Evolutionary conservation across 1,140 invertebrate species (phyloP), one percentile per base, ranked within the genome.

Genomic region (Diorhabda sublineata): DNA sequence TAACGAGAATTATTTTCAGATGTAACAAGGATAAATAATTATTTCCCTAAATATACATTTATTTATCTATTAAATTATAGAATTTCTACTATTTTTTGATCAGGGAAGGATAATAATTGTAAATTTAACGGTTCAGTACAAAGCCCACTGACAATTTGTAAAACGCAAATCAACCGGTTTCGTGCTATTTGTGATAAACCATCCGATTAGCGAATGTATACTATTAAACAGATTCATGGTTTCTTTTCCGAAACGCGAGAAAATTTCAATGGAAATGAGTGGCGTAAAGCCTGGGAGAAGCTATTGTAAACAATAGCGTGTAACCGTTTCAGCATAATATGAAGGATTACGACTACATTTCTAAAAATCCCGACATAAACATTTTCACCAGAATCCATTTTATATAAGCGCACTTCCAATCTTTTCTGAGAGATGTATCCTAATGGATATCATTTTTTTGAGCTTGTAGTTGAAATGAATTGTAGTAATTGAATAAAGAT

Each of bases 261-360:
- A 52, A 52, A 52, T 52, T 52, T 52, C 47, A 52, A 52, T 52
- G 47, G 47, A 52, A 52, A 52, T 52, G 47, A 52, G 47, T 52
- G 47, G 47, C 47, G 47, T 52, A 52, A 52, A n/a, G 6, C 47
- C 47, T 8, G 47, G n/a, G 47, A n/a, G n/a, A 52, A 52, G 47
- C 47, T 52, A 52, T 52, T 52, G 47, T 52, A 52, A 52, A 52
- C 47, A 52, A 52, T 52, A 52, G 8, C 56, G 44, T 59, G 42
- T 45, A 61, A 47, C 47, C 60, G 66, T 63, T 68, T 73, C 67
- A 67, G 73, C 73, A 76, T 76, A 73, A 74, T 71, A 73, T 73
- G 73, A 76, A 66, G 73, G 74, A 76, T 76, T 76, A 74, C 72
- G 69, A 71, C 69, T 62, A 73, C 73, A 74, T 74, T 74, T 74